phyloP scores from a whole-genome alignment of 2,888 invertebrate genomes.

The Argyresthia albistria region DNA sequence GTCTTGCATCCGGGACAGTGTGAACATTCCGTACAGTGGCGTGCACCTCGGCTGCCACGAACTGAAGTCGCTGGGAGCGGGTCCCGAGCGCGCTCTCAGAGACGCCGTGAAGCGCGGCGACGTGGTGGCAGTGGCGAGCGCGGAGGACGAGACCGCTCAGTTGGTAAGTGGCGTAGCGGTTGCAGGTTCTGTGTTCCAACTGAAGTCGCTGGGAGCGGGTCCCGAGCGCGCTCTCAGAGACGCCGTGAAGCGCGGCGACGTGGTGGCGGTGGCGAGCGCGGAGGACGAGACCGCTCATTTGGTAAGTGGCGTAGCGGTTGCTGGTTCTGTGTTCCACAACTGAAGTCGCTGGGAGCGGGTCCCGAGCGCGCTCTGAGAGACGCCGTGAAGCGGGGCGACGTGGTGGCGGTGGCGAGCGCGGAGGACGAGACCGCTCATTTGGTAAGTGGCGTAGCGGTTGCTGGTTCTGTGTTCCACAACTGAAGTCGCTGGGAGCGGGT shows the following conservation, averaged over 20 bases:
- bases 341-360: conserved; percentile 81
- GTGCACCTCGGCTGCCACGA: conserved; percentile 80
- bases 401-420: conserved; percentile 84
- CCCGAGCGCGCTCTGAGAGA: conserved; percentile 70
- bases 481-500: conserved; percentile 81
- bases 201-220: conserved; percentile 79
- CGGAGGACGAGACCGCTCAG: conserved; percentile 83
- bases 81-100: conserved; percentile 69
- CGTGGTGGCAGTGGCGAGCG: conserved; percentile 84
- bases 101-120: conserved; percentile 74
- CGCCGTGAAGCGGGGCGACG: conserved; percentile 73
- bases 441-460: conserved; percentile 60
- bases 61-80: conserved; percentile 78
- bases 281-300: conserved; percentile 84
- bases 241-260: conserved; percentile 73
- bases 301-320: conserved; percentile 60
- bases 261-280: conserved; percentile 84
- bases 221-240: conserved; percentile 71
- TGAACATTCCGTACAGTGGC: conserved; percentile 91
- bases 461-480: conserved; percentile 79
- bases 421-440: conserved; percentile 84
- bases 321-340: conserved; percentile 79
- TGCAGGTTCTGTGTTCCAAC: conserved; percentile 79
- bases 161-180: conserved; percentile 59
- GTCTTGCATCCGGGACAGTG: conserved; percentile 84